Evolutionary conservation across 2,888 invertebrate species (phyloP).

Genomic region (Lycophotia porphyrea): DNA sequence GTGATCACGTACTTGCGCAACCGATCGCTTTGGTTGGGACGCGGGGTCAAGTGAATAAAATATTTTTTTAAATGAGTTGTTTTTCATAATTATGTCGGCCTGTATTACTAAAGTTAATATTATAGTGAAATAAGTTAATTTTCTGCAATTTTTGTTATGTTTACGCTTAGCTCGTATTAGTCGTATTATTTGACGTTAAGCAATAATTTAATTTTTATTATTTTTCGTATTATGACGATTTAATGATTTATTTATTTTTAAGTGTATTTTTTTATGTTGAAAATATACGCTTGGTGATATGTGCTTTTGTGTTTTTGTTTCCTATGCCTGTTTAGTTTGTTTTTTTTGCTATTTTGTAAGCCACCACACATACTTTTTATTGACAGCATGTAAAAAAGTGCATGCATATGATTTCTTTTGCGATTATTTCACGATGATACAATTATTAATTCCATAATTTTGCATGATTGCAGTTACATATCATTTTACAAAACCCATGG

Average conservation of each 20-base stretch:
- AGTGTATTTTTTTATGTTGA: constrained; percentile 83
- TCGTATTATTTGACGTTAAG: constrained; percentile 61
- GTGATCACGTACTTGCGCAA: neutral
- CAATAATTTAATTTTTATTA: constrained; percentile 54
- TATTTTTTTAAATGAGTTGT: neutral
- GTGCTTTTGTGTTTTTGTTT: constrained; percentile 79
- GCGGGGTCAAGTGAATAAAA: neutral
- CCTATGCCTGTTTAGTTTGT: constrained; percentile 45
- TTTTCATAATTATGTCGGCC: neutral
- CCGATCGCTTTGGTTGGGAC: neutral
- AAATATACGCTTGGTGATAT: constrained; percentile 87
- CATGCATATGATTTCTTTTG: neutral
- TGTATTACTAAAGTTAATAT: constrained; percentile 3
- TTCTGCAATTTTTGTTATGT: constrained; percentile 43
- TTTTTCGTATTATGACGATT: constrained; percentile 58
- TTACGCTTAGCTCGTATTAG: constrained; percentile 59
- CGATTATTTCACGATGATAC: neutral
- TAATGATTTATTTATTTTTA: constrained; percentile 84
- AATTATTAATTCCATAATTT: neutral
- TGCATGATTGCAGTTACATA: neutral
- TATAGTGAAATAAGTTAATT: neutral
- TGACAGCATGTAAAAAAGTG: constrained; percentile 11
- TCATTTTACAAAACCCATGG: neutral
- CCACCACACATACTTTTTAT: neutral
- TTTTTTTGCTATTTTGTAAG: neutral